Evolutionary conservation across 2,888 invertebrate species (phyloP).

Genomic region (Diarsia rubi): DNA sequence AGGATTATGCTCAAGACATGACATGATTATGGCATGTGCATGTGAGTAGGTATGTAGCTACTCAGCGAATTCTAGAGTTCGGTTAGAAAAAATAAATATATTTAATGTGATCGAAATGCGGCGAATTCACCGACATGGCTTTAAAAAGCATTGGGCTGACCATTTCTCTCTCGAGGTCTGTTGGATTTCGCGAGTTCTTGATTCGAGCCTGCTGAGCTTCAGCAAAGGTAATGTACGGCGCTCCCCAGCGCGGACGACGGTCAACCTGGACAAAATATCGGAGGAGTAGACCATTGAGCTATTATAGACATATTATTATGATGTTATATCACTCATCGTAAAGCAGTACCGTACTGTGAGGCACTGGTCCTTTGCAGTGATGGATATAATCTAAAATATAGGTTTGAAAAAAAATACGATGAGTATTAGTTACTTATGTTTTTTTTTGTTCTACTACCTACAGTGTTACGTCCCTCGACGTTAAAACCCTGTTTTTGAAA

Average conservation of each 20-base stretch:
- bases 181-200: conserved; percentile 43
- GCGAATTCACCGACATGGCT: conserved; percentile 31
- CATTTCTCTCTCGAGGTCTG: conserved; percentile 47
- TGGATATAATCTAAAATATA: not conserved
- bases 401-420: conserved; percentile 2
- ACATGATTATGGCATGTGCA: conserved; percentile 23
- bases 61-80: conserved; percentile 11
- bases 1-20: conserved; percentile 15
- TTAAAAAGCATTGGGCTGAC: conserved; percentile 38
- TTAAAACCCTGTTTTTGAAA: not conserved
- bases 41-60: conserved; percentile 13
- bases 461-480: not conserved
- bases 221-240: conserved; percentile 43
- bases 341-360: not conserved
- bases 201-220: conserved; percentile 33
- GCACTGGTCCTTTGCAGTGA: not conserved
- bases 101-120: conserved; percentile 22
- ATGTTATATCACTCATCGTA: not conserved
- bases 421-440: not conserved
- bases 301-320: not conserved
- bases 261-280: conserved; percentile 39
- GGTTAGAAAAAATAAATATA: conserved; percentile 21
- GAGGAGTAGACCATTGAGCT: conserved; percentile 27
- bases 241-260: conserved; percentile 39
- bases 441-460: not conserved